Percentiles rank a stretch among this genome's conserved stretches.
These are phyloP conservation scores for Neopipo cinnamomea DNA, from an alignment of 2,113 vertebrate species.

Conservation along the genomic window DNA sequence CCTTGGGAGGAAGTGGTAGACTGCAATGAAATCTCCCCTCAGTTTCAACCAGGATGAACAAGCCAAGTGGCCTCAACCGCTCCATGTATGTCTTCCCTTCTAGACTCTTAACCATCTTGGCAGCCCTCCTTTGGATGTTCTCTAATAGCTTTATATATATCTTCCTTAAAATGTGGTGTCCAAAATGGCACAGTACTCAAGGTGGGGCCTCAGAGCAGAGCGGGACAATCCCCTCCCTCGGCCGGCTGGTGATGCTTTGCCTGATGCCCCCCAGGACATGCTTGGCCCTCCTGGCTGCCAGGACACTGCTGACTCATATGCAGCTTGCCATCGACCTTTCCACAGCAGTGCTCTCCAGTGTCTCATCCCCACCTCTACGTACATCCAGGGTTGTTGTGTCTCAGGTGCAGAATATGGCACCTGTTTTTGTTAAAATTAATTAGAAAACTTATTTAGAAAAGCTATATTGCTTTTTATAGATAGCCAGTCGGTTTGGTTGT, in stretches of 20 bases:
- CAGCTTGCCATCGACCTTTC: accelerated
- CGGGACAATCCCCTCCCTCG: not conserved
- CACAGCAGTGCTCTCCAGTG: not conserved
- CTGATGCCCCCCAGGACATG: accelerated
- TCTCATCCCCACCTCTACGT: accelerated
- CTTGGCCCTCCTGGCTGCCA: not conserved
- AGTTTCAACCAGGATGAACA: not conserved
- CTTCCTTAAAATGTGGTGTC: not conserved
- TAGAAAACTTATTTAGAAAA: not conserved
- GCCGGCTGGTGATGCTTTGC: accelerated
- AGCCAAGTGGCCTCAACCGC: not conserved
- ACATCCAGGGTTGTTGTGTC: not conserved
- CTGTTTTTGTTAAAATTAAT: not conserved
- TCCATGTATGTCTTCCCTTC: not conserved
- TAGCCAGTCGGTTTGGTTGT: not conserved
- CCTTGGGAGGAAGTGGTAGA: not conserved
- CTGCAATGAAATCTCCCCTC: not conserved
- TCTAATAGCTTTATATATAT: not conserved
- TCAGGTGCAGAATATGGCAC: not conserved
- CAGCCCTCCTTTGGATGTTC: not conserved
- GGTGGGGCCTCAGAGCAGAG: not conserved
- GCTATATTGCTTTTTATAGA: not conserved
- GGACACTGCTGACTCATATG: not conserved
- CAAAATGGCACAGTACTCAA: not conserved
- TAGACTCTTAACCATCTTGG: not conserved